Base-by-base conservation (phyloP, 2,113 vertebrate species). In the Glaucidium brasilianum region DNA sequence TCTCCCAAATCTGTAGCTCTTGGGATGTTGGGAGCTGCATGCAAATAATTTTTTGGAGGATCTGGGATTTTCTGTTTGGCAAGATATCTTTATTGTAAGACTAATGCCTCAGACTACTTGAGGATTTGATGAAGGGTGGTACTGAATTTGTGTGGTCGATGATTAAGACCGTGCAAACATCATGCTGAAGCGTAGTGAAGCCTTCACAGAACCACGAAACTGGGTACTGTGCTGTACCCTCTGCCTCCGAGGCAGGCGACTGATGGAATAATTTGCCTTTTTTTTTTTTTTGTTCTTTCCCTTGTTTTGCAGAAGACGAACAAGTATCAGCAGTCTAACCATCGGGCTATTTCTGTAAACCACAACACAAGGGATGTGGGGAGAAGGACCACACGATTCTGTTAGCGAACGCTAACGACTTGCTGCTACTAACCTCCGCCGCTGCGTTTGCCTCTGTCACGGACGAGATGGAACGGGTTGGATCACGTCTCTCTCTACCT, bases 301-400 rank as follows among this genome's bases (percentile, higher is more conserved):
- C 35, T 97, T 93, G 5, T 97, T 98, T 98, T 98, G 62, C 98
- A 99, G 99, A 99, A 97, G 99, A 98, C 55, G 98, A 99, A 93
- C 99, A 99, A 95, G 99, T 99, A 29, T 99, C 99, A 32, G 99
- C 99, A 15, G 99, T 99, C 85, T 98, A 98, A 96, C 41, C 80
- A 29, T 90, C n/a, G 60, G 55, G 73, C 72, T 88, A 0, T 59
- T 56, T 35, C 4, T 68, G 74, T 26, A 79, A 81, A 76, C 45
- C 85, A 71, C 58, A 27, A 15, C 67, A 16, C 35, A 6, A 41
- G 75, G 82, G 79, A 37, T 15, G 37, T 50, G 85, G 72, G 39
- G 87, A 91, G 94, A 90, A 84, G 78, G 75, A 84, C 74, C 68
- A 52, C 68, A 6, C 3, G 89, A 63, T 73, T 71, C 91, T 39